A percentile compares a stretch with the other conserved stretches of the same genome.
Evolutionary conservation across 2,888 invertebrate genomes (phyloP).

Genomic region (Lumbricus terrestris): DNA sequence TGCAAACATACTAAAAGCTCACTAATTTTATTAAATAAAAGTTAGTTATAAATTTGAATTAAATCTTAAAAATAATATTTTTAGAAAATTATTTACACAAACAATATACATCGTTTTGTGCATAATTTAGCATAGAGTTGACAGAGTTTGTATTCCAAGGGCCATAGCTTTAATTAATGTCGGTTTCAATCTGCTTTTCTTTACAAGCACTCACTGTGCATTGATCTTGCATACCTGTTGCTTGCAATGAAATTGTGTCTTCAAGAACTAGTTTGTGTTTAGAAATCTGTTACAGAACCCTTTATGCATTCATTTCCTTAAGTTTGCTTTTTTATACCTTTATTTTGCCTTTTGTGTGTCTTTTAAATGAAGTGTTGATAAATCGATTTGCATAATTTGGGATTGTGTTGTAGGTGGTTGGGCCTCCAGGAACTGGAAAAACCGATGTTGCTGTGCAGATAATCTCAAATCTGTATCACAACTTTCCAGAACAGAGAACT

Average conservation of each 20-base stretch:
- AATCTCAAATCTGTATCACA: slow-evolving; percentile 98
- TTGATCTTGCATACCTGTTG: neutral
- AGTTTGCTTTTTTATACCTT: neutral
- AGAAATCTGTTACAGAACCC: neutral
- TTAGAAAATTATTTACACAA: too few relatives aligned
- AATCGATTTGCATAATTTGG: neutral
- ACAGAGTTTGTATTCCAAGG: too few relatives aligned
- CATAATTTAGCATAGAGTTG: too few relatives aligned
- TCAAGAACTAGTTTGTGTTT: too few relatives aligned
- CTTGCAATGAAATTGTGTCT: neutral
- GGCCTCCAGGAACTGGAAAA: slow-evolving; percentile 76
- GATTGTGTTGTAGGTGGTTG: slow-evolving; percentile 46
- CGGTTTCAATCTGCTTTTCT: neutral
- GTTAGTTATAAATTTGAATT: too few relatives aligned
- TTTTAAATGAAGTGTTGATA: neutral
- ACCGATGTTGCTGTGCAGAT: slow-evolving; percentile 99
- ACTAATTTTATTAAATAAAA: too few relatives aligned
- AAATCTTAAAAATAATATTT: too few relatives aligned
- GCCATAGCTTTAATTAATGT: too few relatives aligned
- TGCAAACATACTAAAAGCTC: too few relatives aligned
- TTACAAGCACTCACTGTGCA: neutral
- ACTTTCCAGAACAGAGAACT: slow-evolving; percentile 96
- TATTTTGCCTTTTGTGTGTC: neutral
- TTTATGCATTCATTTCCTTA: neutral
- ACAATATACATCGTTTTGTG: too few relatives aligned